phyloP scores from a whole-genome alignment of 2,888 invertebrate genomes.

The Drosophila hawaiiensis region DNA sequence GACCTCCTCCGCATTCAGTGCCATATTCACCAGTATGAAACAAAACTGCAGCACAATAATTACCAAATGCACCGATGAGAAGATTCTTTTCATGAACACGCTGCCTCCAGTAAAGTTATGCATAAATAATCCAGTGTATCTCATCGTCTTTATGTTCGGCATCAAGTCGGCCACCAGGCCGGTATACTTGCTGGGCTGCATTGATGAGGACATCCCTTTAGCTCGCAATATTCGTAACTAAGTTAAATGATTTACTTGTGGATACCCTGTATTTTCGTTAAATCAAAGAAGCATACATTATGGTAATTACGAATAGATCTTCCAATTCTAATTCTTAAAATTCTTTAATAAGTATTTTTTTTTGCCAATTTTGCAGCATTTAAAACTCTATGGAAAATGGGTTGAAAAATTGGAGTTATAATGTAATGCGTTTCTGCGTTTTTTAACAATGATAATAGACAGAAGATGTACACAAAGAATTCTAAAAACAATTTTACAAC shows the following conservation, averaged over 20 bases:
- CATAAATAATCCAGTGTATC: conserved; percentile 91
- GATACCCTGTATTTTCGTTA: neutral
- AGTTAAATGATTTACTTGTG: conserved; percentile 26
- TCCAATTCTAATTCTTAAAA: neutral
- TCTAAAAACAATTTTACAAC: neutral
- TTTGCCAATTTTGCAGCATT: neutral
- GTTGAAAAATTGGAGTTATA: neutral
- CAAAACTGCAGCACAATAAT: conserved; percentile 88
- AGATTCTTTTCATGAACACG: conserved; percentile 87
- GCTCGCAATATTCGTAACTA: conserved; percentile 10
- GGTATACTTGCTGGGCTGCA: conserved; percentile 83
- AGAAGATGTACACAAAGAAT: neutral
- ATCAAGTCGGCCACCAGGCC: conserved; percentile 94
- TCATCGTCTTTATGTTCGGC: conserved; percentile 93
- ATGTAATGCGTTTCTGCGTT: neutral
- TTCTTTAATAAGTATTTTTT: neutral
- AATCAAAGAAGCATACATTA: neutral
- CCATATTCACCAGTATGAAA: conserved; percentile 89
- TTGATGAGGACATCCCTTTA: conserved; percentile 50
- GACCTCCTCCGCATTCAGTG: conserved; percentile 90
- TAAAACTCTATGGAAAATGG: neutral
- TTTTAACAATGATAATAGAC: neutral
- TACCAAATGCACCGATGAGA: conserved; percentile 88
- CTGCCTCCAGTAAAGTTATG: conserved; percentile 91
- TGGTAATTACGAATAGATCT: neutral